These are phyloP conservation scores for Nomada goodeniana DNA, from an alignment of 2,888 invertebrate genomes.

Conservation along the genomic window DNA sequence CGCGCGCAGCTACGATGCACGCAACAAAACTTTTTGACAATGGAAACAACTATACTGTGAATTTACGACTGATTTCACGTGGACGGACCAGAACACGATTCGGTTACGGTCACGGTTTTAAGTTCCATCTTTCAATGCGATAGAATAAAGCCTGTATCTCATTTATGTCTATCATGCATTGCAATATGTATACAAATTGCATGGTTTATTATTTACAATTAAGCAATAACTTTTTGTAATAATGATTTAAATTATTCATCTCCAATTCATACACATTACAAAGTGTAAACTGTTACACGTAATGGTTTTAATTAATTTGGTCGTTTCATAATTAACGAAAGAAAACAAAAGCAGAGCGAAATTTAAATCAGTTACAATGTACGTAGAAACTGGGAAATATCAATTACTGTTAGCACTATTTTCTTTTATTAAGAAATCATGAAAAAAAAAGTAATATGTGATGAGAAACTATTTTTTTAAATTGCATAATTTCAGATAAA, in stretches of 20 bases:
- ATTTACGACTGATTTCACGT: conserved; percentile 66
- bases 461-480: too few species aligned
- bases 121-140: conserved; percentile 22
- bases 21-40: conserved; percentile 60
- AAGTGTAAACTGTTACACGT: background rate
- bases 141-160: conserved; percentile 28
- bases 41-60: conserved; percentile 57
- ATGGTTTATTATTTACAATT: background rate
- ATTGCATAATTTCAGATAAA: too few species aligned
- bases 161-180: conserved; percentile 6
- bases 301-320: background rate
- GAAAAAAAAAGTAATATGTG: too few species aligned
- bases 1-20: conserved; percentile 59
- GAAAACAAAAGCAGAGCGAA: background rate
- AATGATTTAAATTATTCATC: background rate
- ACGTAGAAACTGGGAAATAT: too few species aligned
- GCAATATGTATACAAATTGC: background rate
- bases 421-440: too few species aligned
- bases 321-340: background rate
- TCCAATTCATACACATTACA: background rate
- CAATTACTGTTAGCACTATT: too few species aligned
- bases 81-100: conserved; percentile 52
- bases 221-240: background rate
- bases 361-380: background rate
- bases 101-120: conserved; percentile 56